These are phyloP conservation scores for Cyprinella venusta DNA, from an alignment of 2,797 vertebrate genomes.

Conservation along the genomic window DNA sequence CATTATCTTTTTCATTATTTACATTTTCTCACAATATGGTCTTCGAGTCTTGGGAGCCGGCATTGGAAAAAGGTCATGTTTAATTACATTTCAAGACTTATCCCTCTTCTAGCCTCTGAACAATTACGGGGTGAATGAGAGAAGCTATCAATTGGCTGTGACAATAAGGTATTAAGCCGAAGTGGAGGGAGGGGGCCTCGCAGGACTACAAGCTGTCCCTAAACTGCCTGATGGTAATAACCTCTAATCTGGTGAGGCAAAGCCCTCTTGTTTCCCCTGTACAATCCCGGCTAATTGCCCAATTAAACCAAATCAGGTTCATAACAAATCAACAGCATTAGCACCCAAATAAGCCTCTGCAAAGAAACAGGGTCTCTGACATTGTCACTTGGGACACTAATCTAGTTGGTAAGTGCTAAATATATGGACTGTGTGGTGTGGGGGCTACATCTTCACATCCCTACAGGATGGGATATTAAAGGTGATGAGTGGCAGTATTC, in stretches of 20 bases:
- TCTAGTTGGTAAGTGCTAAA: constrained; percentile 25
- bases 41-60: constrained; percentile 55
- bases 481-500: neutral
- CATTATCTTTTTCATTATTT: constrained; percentile 62
- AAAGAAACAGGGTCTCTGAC: neutral
- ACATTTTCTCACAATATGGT: constrained; percentile 57
- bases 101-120: constrained; percentile 63
- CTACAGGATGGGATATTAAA: constrained; percentile 4
- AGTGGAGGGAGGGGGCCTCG: constrained; percentile 24
- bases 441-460: neutral
- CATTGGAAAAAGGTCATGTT: constrained; percentile 70
- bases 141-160: constrained; percentile 58
- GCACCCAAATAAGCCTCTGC: constrained; percentile 11
- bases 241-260: constrained; percentile 30
- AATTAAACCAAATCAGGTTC: constrained; percentile 48
- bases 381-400: constrained; percentile 8
- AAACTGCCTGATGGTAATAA: constrained; percentile 43
- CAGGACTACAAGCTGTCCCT: constrained; percentile 53
- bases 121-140: constrained; percentile 66
- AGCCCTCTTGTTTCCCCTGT: constrained; percentile 16
- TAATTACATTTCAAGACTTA: constrained; percentile 71
- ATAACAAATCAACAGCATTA: constrained; percentile 42
- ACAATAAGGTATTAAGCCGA: constrained; percentile 60
- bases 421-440: neutral
- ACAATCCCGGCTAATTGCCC: constrained; percentile 44